Conservation (phyloP, 2,797 vertebrate genomes). For the Gambusia yucatana region DNA sequence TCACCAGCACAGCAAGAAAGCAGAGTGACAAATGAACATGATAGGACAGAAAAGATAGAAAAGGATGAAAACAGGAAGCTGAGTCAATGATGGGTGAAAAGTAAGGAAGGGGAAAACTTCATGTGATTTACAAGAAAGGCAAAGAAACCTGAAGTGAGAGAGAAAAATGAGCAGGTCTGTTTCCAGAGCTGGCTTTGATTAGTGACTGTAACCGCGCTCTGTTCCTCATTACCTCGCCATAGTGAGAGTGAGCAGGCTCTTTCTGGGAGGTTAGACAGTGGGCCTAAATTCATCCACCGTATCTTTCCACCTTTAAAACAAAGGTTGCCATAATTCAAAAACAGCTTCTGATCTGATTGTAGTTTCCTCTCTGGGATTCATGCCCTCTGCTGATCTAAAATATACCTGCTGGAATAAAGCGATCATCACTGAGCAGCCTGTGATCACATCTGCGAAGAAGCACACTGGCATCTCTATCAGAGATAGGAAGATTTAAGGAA, state of each 20-base stretch:
- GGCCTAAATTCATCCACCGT: conserved; percentile 41
- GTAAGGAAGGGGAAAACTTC: conserved; percentile 40
- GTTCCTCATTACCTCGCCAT: conserved; percentile 77
- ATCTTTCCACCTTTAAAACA: conserved; percentile 30
- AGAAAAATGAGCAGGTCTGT: conserved; percentile 73
- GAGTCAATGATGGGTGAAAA: conserved; percentile 46
- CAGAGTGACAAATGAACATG: conserved; percentile 38
- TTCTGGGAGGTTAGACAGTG: conserved; percentile 29
- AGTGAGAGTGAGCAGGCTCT: conserved; percentile 24
- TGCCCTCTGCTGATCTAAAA: conserved; percentile 36
- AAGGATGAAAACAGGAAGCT: conserved; percentile 42
- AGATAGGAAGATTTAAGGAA: conserved; percentile 11
- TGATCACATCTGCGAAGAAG: conserved; percentile 14
- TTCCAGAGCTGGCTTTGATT: conserved; percentile 84
- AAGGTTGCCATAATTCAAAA: conserved; percentile 59
- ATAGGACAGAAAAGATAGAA: conserved; percentile 21
- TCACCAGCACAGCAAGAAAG: conserved; percentile 35
- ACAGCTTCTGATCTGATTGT: conserved; percentile 55
- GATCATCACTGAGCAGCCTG: conserved; percentile 31
- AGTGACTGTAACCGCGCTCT: conserved; percentile 72
- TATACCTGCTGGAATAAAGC: conserved; percentile 44
- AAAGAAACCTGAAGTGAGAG: conserved; percentile 58
- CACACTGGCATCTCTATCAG: conserved; percentile 43
- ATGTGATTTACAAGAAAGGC: conserved; percentile 64
- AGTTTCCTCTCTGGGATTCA: conserved; percentile 47